phyloP scores from a whole-genome alignment of 1,140 invertebrate species.

The Camponotus pennsylvanicus region DNA sequence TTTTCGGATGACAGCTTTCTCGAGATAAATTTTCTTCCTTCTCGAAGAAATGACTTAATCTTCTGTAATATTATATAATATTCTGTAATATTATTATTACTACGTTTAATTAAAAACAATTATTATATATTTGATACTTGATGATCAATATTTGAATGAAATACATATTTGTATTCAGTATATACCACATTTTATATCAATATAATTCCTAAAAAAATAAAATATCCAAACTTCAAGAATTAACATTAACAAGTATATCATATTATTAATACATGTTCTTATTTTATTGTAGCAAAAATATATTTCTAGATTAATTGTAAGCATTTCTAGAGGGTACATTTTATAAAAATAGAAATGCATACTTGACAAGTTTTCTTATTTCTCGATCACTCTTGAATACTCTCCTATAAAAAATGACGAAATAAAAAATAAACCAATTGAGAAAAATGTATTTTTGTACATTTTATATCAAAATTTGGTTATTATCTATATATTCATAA shows the following conservation, averaged over 20 bases:
- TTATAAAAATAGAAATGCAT: background rate
- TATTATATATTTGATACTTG: conserved; percentile 16
- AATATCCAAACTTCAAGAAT: background rate
- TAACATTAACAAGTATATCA: conserved; percentile 22
- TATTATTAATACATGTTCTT: background rate
- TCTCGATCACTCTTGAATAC: background rate
- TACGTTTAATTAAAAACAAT: no score
- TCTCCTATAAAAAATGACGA: background rate
- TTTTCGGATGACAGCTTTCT: background rate
- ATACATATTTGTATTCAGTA: background rate
- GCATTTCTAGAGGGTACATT: background rate
- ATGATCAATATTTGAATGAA: conserved; percentile 12
- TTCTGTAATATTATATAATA: background rate
- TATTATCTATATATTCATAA: background rate
- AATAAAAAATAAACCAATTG: background rate
- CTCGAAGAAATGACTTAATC: background rate
- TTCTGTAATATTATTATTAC: no score
- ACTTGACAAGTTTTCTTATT: background rate
- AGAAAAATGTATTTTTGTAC: background rate
- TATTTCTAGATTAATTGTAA: conserved; percentile 13
- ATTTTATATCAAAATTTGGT: background rate
- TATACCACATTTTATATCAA: conserved; percentile 8
- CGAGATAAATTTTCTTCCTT: background rate
- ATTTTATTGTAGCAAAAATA: background rate
- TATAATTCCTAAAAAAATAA: conserved; percentile 13